Conservation (phyloP, 2,888 invertebrate genomes). For the Heliconius charithonia region DNA sequence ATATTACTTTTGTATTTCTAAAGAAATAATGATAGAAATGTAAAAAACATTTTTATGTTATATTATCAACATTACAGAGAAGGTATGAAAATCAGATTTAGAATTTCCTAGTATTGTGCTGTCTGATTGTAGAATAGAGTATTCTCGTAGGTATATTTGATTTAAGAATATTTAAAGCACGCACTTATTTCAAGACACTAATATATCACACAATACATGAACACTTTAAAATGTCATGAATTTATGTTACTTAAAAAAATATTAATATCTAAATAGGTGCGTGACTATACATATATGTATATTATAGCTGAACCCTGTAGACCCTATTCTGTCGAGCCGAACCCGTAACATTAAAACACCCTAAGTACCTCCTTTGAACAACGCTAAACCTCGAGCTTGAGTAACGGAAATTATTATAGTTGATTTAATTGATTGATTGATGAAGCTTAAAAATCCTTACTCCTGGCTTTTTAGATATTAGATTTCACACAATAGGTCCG, state of each 20-base stretch:
- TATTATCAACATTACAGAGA: slow-evolving; percentile 50
- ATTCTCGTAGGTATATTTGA: slow-evolving; percentile 45
- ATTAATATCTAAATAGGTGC: slow-evolving; percentile 41
- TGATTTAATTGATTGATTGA: slow-evolving; percentile 61
- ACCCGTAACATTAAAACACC: slow-evolving; percentile 77
- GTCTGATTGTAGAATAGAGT: slow-evolving; percentile 58
- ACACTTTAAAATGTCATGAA: slow-evolving; percentile 14
- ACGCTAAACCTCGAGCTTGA: slow-evolving; percentile 70
- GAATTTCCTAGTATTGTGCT: slow-evolving; percentile 59
- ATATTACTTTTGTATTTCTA: slow-evolving; percentile 33
- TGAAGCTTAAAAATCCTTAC: slow-evolving; percentile 70
- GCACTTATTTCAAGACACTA: slow-evolving; percentile 40
- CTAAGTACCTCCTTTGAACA: slow-evolving; percentile 58
- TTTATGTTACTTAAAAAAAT: slow-evolving; percentile 30
- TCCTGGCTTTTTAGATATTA: slow-evolving; percentile 73
- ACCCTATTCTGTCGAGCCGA: slow-evolving; percentile 82
- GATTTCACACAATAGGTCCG: slow-evolving; percentile 57
- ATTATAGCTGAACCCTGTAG: slow-evolving; percentile 62
- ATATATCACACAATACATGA: slow-evolving; percentile 28
- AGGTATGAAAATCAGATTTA: slow-evolving; percentile 66
- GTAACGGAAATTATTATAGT: slow-evolving; percentile 59
- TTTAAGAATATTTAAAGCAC: slow-evolving; percentile 40
- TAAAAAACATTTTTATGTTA: slow-evolving; percentile 48
- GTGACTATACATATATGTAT: slow-evolving; percentile 40
- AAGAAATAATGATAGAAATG: slow-evolving; percentile 21